phyloP scores from a whole-genome alignment of 2,113 vertebrate species.

The Pungitius pungitius region DNA sequence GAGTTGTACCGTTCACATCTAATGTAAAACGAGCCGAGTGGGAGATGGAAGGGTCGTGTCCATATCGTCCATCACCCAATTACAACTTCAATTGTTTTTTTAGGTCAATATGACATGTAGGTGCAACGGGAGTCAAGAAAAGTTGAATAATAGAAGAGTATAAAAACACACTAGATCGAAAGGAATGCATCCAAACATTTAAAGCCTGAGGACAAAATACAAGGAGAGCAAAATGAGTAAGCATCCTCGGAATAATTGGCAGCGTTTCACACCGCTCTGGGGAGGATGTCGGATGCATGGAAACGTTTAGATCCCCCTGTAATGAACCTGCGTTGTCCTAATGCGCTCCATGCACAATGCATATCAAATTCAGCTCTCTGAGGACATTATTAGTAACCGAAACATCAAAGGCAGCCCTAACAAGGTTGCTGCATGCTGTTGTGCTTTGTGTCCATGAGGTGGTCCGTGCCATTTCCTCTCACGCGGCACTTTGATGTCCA shows the following conservation, averaged over 20 bases:
- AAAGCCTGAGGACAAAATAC: conserved; percentile 14
- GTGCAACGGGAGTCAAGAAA: neutral
- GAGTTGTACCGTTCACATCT: neutral
- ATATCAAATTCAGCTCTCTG: conserved; percentile 74
- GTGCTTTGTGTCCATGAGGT: conserved; percentile 74
- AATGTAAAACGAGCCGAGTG: neutral
- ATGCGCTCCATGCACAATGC: conserved; percentile 71
- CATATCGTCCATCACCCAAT: neutral
- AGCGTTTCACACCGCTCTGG: conserved; percentile 52
- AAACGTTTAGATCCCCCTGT: conserved; percentile 75
- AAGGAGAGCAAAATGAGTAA: conserved; percentile 21
- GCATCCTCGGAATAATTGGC: conserved; percentile 48
- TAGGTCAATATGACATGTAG: neutral
- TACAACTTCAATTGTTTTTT: neutral
- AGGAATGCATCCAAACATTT: neutral
- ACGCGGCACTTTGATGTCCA: conserved; percentile 75
- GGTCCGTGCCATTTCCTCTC: conserved; percentile 76
- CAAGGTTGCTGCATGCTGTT: conserved; percentile 68
- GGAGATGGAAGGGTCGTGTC: neutral
- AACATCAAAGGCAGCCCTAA: conserved; percentile 76
- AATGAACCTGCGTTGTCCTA: conserved; percentile 74
- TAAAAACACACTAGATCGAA: neutral
- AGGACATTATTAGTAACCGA: conserved; percentile 72
- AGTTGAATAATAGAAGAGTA: neutral
- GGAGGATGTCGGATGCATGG: conserved; percentile 71